A percentile compares a stretch with the other conserved stretches of the same genome.
phyloP scores from a whole-genome alignment of 2,888 invertebrate species.

The Eupithecia subumbrata region DNA sequence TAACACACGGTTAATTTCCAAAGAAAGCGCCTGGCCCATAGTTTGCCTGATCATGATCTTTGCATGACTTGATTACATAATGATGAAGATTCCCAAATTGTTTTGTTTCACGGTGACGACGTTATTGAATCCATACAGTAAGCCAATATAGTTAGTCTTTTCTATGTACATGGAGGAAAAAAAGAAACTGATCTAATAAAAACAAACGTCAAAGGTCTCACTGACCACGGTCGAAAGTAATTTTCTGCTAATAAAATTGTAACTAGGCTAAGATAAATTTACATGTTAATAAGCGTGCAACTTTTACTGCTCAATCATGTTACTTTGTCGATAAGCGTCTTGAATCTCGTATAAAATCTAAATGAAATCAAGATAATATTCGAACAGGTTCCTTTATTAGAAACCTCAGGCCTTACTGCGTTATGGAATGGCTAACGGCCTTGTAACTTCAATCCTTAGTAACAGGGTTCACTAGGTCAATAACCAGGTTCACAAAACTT shows the following conservation, averaged over 20 bases:
- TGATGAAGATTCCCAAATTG: neutral
- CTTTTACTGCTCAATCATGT: conserved; percentile 37
- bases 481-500: neutral
- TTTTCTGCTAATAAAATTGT: conserved; percentile 16
- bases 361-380: conserved; percentile 58
- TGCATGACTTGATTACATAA: neutral
- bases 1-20: neutral
- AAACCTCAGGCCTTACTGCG: conserved; percentile 21
- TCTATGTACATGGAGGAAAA: neutral
- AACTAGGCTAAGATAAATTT: conserved; percentile 24
- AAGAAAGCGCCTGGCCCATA: neutral
- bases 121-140: neutral
- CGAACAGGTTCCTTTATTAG: conserved; percentile 46
- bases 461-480: conserved; percentile 4
- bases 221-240: conserved; percentile 22
- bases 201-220: conserved; percentile 18
- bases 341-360: conserved; percentile 50
- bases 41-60: neutral
- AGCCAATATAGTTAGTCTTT: neutral
- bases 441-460: neutral
- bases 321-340: conserved; percentile 39
- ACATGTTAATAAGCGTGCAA: conserved; percentile 22
- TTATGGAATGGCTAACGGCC: conserved; percentile 2
- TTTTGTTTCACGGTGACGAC: neutral
- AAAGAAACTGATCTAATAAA: conserved; percentile 12